A percentile compares a stretch with the other conserved stretches of the same genome.
phyloP scores from a whole-genome alignment of 1,140 invertebrate genomes.

The Goniozus legneri region DNA sequence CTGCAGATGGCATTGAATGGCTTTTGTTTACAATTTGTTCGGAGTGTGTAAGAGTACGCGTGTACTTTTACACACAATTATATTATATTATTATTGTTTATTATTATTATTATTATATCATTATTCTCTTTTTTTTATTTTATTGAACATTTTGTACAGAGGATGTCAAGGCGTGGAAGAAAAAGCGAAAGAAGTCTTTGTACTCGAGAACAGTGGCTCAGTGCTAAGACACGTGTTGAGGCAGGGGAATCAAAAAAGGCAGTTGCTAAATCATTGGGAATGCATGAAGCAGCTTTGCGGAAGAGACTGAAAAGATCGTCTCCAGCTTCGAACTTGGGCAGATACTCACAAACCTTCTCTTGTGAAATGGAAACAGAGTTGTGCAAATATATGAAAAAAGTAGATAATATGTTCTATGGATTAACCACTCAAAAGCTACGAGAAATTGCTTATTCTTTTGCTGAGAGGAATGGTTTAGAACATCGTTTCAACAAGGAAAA shows the following conservation, averaged over 20 bases:
- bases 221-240: slow-evolving; percentile 1
- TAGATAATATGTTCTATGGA: slow-evolving; percentile 27
- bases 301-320: slow-evolving; percentile 10
- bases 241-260: slow-evolving; percentile 6
- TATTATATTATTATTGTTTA: too few relatives aligned
- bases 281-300: slow-evolving; percentile 3
- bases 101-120: too few relatives aligned
- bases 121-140: too few relatives aligned
- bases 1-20: too few relatives aligned
- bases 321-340: slow-evolving; percentile 2
- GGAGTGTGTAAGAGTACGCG: too few relatives aligned
- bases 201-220: background rate
- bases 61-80: too few relatives aligned
- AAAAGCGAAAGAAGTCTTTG: background rate
- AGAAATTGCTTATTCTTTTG: slow-evolving; percentile 32
- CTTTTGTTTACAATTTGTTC: too few relatives aligned
- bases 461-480: slow-evolving; percentile 10
- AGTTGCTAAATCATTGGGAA: slow-evolving; percentile 3
- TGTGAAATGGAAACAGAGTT: slow-evolving; percentile 18
- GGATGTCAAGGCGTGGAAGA: background rate
- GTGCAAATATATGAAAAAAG: slow-evolving; percentile 19
- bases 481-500: slow-evolving; percentile 9
- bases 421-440: slow-evolving; percentile 19
- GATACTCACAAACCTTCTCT: slow-evolving; percentile 6
- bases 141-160: too few relatives aligned